These are phyloP conservation scores for Scolopax rusticola DNA, from an alignment of 2,797 vertebrate genomes.

Conservation along the genomic window DNA sequence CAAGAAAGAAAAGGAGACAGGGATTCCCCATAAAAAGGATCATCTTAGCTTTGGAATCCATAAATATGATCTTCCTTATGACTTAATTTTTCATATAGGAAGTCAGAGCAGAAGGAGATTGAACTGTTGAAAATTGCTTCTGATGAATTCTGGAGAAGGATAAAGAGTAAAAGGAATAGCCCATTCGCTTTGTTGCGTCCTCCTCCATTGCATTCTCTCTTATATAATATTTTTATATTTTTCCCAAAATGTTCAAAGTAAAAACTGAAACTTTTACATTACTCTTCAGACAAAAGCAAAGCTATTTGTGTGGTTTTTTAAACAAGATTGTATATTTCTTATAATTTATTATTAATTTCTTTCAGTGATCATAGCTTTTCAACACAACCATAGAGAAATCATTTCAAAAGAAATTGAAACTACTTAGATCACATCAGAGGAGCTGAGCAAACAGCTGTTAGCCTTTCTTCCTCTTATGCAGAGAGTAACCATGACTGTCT, in stretches of 20 bases:
- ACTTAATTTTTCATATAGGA: not conserved
- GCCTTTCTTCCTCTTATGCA: not conserved
- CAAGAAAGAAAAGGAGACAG: not conserved
- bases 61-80: not conserved
- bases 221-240: not conserved
- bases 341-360: not conserved
- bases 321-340: not conserved
- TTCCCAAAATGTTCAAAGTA: not conserved
- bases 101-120: not conserved
- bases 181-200: not conserved
- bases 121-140: constrained; percentile 8
- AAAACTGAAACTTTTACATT: not conserved
- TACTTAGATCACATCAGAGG: not conserved
- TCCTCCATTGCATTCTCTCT: not conserved
- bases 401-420: not conserved
- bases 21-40: not conserved
- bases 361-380: not conserved
- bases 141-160: not conserved
- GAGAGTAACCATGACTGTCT: not conserved
- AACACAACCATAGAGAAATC: not conserved
- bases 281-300: not conserved
- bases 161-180: not conserved
- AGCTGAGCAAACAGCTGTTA: not conserved
- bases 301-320: not conserved
- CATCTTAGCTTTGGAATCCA: not conserved